Percentiles rank a stretch among this genome's conserved stretches.
Evolutionary conservation across 2,888 invertebrate genomes (phyloP).

Genomic region (Hirudinaria manillensis): DNA sequence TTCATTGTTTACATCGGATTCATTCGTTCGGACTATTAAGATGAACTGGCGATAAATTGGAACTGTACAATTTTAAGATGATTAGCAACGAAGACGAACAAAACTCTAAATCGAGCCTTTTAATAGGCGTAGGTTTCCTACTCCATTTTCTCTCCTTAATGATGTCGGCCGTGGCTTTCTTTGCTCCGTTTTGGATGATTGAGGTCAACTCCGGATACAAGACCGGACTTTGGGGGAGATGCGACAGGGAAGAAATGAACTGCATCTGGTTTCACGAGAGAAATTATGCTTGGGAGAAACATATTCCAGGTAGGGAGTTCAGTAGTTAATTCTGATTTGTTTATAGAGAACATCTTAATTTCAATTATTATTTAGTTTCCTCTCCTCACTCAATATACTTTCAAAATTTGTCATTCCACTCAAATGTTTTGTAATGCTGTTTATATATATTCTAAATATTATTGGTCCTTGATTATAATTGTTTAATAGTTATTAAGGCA

Average conservation of each 20-base stretch:
- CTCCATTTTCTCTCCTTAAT: slow-evolving; percentile 33
- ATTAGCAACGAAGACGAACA: slow-evolving; percentile 56
- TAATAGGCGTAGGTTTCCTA: slow-evolving; percentile 26
- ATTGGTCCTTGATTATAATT: no score
- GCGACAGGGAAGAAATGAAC: slow-evolving; percentile 31
- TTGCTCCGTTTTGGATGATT: slow-evolving; percentile 35
- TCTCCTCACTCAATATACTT: neutral
- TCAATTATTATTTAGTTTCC: neutral
- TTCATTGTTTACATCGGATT: no score
- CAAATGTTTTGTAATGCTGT: no score
- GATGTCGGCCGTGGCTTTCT: slow-evolving; percentile 33
- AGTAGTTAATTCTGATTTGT: neutral
- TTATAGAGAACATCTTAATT: neutral
- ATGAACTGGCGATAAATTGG: no score
- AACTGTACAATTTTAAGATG: no score
- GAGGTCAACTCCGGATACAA: slow-evolving; percentile 33
- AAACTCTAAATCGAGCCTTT: slow-evolving; percentile 28
- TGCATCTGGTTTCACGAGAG: slow-evolving; percentile 37
- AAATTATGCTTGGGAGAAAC: slow-evolving; percentile 36
- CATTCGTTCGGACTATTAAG: no score
- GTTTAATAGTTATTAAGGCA: no score
- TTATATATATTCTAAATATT: no score
- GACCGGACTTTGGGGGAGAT: slow-evolving; percentile 35
- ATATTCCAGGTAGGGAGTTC: slow-evolving; percentile 28
- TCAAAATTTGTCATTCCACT: no score